phyloP scores from a whole-genome alignment of 2,797 vertebrate species.

The Tiaroga cobitis region DNA sequence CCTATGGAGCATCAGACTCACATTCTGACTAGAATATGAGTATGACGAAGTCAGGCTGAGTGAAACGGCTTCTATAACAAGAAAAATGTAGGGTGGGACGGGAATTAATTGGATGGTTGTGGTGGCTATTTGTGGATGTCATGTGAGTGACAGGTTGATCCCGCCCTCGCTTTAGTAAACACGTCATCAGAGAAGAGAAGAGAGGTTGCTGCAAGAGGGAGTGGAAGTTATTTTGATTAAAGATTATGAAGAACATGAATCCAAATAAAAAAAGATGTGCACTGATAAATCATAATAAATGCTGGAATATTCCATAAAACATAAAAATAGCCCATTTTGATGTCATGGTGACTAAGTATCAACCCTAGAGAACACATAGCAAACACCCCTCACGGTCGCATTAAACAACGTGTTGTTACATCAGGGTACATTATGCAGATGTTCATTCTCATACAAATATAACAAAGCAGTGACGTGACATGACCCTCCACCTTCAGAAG shows the following conservation, averaged over 20 bases:
- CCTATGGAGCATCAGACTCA: no score
- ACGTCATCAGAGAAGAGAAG: not conserved
- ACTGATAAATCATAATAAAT: no score
- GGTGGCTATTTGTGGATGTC: no score
- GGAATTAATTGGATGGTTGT: not conserved
- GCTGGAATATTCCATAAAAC: no score
- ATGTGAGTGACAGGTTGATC: not conserved
- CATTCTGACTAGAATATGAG: no score
- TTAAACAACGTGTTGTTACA: not conserved
- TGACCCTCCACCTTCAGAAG: conserved; percentile 27
- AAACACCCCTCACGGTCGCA: not conserved
- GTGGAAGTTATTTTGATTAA: no score
- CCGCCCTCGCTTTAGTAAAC: no score
- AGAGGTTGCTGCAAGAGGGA: not conserved
- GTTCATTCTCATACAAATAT: not conserved
- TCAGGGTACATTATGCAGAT: not conserved
- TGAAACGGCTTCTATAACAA: not conserved
- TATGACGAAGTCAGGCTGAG: no score
- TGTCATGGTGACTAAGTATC: not conserved
- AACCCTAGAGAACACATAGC: not conserved
- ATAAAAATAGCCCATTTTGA: not conserved
- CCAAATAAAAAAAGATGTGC: no score
- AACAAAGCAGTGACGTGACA: conserved; percentile 15
- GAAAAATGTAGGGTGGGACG: no score
- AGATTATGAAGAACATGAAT: no score